phyloP scores from a whole-genome alignment of 2,888 invertebrate genomes.

The Hypolimnas misippus region DNA sequence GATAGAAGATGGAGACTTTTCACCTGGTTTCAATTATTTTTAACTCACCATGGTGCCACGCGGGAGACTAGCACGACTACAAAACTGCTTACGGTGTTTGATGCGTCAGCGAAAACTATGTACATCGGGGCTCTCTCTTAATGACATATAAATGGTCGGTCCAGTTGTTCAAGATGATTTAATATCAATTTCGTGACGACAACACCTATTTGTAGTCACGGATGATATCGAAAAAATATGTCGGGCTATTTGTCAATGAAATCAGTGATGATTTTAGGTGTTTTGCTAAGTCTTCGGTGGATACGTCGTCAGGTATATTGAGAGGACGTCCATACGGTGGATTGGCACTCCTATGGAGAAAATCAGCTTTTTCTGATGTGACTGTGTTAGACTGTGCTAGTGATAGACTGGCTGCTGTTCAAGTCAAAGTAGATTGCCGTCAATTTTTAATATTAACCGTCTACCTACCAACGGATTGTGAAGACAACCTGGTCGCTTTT shows the following conservation, averaged over 20 bases:
- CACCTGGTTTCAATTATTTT: no score
- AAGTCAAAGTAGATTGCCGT: not conserved
- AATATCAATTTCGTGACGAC: no score
- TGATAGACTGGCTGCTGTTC: slow-evolving; percentile 8
- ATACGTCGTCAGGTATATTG: slow-evolving; percentile 15
- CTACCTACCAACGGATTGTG: slow-evolving; percentile 19
- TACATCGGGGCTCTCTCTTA: no score
- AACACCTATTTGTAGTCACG: no score
- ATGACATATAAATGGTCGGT: no score
- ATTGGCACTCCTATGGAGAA: slow-evolving; percentile 29
- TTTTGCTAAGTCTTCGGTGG: slow-evolving; percentile 29
- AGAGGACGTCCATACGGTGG: slow-evolving; percentile 32
- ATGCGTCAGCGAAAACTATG: no score
- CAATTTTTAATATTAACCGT: slow-evolving; percentile 10
- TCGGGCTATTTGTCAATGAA: slow-evolving; percentile 8
- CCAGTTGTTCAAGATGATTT: no score
- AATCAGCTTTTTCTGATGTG: slow-evolving; percentile 20
- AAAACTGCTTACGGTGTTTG: no score
- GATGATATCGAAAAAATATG: not conserved
- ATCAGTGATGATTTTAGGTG: slow-evolving; percentile 23
- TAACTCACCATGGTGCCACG: no score
- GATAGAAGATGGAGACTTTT: no score
- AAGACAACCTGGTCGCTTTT: slow-evolving; percentile 22
- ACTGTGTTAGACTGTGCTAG: slow-evolving; percentile 24
- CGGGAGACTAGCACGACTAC: no score